Evolutionary conservation across 1,140 invertebrate species (phyloP).

Genomic region (Hesperophylax magnus): DNA sequence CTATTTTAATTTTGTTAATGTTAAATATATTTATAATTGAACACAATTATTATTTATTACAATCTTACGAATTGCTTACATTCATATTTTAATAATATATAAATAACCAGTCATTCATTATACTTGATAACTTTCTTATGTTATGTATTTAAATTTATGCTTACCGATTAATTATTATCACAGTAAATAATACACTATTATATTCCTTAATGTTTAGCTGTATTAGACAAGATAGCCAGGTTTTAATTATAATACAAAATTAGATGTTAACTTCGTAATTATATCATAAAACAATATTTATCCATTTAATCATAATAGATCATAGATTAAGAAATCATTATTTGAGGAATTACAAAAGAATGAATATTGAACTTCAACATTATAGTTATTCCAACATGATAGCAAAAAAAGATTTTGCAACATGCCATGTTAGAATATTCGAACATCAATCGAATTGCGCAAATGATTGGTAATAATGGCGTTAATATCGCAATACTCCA

Average conservation of each 20-base stretch:
- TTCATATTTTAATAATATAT: constrained; percentile 8
- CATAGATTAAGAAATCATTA: constrained; percentile 28
- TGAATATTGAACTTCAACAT: neutral
- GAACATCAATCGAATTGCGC: too few species aligned
- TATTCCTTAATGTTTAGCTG: constrained; percentile 49
- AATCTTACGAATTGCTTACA: neutral
- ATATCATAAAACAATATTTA: constrained; percentile 37
- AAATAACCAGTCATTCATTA: constrained; percentile 33
- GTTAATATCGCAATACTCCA: too few species aligned
- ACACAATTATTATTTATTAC: constrained; percentile 44
- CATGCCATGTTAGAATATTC: neutral
- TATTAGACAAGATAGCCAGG: constrained; percentile 56
- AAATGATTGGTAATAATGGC: too few species aligned
- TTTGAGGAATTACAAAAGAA: neutral
- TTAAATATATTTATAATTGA: constrained; percentile 45
- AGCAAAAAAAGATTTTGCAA: neutral
- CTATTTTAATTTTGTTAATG: constrained; percentile 38
- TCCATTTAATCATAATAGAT: constrained; percentile 38
- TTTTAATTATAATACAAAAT: constrained; percentile 55
- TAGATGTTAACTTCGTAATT: constrained; percentile 49
- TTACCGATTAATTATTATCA: constrained; percentile 7
- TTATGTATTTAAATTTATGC: constrained; percentile 22
- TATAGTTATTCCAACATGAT: neutral
- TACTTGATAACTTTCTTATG: constrained; percentile 37
- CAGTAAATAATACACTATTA: constrained; percentile 26